Conservation (phyloP, 2,888 invertebrate genomes). For the Dichetophora obliterata region DNA sequence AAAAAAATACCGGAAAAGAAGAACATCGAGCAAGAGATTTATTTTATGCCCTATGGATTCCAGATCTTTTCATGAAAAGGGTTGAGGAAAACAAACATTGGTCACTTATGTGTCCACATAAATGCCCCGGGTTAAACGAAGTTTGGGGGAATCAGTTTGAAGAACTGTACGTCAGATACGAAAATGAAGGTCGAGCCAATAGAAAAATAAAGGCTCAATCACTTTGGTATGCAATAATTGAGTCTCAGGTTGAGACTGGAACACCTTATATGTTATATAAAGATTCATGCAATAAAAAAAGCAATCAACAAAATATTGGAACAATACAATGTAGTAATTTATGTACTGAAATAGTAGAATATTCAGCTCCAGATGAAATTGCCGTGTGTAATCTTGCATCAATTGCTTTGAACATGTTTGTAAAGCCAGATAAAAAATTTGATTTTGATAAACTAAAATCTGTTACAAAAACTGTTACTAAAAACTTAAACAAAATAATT, state of each 20-base stretch:
- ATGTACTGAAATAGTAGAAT: constrained; percentile 98
- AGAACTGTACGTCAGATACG: constrained; percentile 86
- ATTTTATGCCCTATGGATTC: constrained; percentile 98
- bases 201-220: constrained; percentile 84
- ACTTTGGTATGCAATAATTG: constrained; percentile 94
- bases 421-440: constrained; percentile 81
- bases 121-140: constrained; percentile 90
- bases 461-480: constrained; percentile 89
- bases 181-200: constrained; percentile 80
- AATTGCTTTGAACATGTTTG: constrained; percentile 95
- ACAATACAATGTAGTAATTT: constrained; percentile 98
- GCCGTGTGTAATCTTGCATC: constrained; percentile 99
- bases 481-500: constrained; percentile 96
- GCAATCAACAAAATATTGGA: constrained; percentile 97
- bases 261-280: constrained; percentile 98
- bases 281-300: constrained; percentile 96
- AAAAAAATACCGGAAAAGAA: constrained; percentile 96
- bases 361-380: constrained; percentile 91
- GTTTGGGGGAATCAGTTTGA: constrained; percentile 97
- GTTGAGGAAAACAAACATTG: constrained; percentile 87
- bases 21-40: constrained; percentile 94
- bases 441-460: constrained; percentile 90
- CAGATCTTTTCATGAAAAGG: constrained; percentile 97
- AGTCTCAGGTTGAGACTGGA: constrained; percentile 97
- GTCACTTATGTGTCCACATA: constrained; percentile 97